These are phyloP conservation scores for Papilio polyxenes DNA, from an alignment of 1,140 invertebrate species.

Conservation along the genomic window DNA sequence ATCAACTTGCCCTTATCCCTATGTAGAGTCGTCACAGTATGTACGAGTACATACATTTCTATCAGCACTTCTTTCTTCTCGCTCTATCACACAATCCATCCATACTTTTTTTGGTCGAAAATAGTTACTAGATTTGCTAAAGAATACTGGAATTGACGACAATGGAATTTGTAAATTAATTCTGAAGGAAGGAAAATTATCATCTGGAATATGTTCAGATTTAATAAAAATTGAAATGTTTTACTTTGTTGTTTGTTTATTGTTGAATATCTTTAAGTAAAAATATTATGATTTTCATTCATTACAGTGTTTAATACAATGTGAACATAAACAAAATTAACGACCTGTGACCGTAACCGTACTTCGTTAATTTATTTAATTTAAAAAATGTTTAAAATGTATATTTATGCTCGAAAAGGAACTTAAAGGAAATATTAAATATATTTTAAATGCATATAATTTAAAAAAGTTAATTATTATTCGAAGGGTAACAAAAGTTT, in stretches of 20 bases:
- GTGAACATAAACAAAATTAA: not conserved
- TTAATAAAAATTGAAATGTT: not conserved
- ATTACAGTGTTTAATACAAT: not conserved
- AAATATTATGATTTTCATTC: not conserved
- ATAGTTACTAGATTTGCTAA: not conserved
- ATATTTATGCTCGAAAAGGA: not conserved
- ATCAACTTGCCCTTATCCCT: no score
- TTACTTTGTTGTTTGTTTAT: not conserved
- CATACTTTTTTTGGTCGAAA: not conserved
- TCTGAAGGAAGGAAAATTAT: not conserved
- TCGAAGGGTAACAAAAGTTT: slow-evolving; percentile 65
- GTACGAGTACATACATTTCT: no score
- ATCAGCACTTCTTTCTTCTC: no score
- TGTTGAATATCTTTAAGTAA: not conserved
- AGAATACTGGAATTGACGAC: not conserved
- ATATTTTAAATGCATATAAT: slow-evolving; percentile 22
- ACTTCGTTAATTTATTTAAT: not conserved
- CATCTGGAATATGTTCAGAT: not conserved
- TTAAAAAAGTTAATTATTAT: slow-evolving; percentile 67
- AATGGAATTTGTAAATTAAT: slow-evolving; percentile 7
- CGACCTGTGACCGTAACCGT: not conserved
- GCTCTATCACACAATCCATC: no score
- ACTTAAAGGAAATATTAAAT: not conserved
- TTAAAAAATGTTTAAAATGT: not conserved
- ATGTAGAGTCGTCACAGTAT: no score